phyloP scores from a whole-genome alignment of 1,140 invertebrate genomes.

The Danaus plexippus region DNA sequence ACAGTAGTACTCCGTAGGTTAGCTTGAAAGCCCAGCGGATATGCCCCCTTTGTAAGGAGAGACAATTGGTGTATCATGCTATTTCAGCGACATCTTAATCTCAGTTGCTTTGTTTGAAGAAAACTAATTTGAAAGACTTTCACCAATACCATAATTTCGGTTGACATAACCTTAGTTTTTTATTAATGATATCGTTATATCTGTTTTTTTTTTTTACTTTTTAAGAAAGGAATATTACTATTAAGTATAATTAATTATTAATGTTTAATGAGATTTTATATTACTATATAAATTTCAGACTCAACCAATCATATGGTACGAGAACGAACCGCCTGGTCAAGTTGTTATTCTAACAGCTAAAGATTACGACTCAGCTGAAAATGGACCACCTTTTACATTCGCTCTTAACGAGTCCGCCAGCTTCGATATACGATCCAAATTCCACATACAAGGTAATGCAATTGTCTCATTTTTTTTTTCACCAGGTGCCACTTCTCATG shows the following conservation, averaged over 20 bases:
- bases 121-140: too few relatives aligned
- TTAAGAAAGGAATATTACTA: too few relatives aligned
- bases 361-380: slow-evolving; percentile 84
- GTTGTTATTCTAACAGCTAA: slow-evolving; percentile 82
- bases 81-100: too few relatives aligned
- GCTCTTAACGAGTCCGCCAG: slow-evolving; percentile 78
- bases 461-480: slow-evolving; percentile 15
- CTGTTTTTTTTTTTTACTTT: too few relatives aligned
- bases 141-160: too few relatives aligned
- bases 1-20: slow-evolving; percentile 20
- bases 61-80: slow-evolving; percentile 17
- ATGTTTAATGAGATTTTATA: too few relatives aligned
- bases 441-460: slow-evolving; percentile 75
- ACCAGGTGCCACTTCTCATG: neutral
- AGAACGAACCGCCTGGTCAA: slow-evolving; percentile 79
- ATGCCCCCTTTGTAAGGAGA: slow-evolving; percentile 19
- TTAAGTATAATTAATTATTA: too few relatives aligned
- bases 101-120: too few relatives aligned
- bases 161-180: too few relatives aligned
- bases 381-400: slow-evolving; percentile 87
- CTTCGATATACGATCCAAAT: slow-evolving; percentile 79
- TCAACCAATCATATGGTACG: slow-evolving; percentile 85
- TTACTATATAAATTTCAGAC: slow-evolving; percentile 51
- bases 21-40: slow-evolving; percentile 13
- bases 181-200: too few relatives aligned